phyloP scores from a whole-genome alignment of 2,113 vertebrate genomes.

The Platichthys stellatus region DNA sequence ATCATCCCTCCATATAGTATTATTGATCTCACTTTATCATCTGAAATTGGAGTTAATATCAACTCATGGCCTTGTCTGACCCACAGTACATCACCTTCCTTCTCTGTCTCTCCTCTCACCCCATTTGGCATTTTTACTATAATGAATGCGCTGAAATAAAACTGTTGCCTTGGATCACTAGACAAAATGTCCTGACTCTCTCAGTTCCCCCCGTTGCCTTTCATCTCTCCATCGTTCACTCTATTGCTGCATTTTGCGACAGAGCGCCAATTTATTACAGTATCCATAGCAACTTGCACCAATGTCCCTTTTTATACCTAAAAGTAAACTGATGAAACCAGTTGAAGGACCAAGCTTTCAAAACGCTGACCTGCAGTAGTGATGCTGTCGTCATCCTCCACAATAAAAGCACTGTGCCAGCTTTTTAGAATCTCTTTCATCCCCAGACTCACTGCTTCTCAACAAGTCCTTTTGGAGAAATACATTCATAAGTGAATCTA shows the following conservation, averaged over 20 bases:
- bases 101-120: background rate
- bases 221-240: background rate
- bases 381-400: no score
- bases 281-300: conserved; percentile 29
- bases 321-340: conserved; percentile 5
- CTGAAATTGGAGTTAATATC: background rate
- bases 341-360: background rate
- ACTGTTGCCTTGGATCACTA: background rate
- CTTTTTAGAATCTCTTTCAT: no score
- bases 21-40: background rate
- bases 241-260: background rate
- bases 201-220: background rate
- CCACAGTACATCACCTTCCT: no score
- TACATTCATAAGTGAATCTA: no score
- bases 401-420: no score
- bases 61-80: no score
- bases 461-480: no score
- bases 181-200: conserved; percentile 10
- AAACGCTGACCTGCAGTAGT: no score
- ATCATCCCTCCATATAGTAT: background rate
- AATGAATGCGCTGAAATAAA: conserved; percentile 4
- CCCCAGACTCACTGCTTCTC: no score
- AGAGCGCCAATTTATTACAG: conserved; percentile 8
- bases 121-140: background rate
- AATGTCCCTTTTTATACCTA: conserved; percentile 4